Evolutionary conservation across 2,797 vertebrate species (phyloP).

Genomic region (Tamandua tetradactyla): DNA sequence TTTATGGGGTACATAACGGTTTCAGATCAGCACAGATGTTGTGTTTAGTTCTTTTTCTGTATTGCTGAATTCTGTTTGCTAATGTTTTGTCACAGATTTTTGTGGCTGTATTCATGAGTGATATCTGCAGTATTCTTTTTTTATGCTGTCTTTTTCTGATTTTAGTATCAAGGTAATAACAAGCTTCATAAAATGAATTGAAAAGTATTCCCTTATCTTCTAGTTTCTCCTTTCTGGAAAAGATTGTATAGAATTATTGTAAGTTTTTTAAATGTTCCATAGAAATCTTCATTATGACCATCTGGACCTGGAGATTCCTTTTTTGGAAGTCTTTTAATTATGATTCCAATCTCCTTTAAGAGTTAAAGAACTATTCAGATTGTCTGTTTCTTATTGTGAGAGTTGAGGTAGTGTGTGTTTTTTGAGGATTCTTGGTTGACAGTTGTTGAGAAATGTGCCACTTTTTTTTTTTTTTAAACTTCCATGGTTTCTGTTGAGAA

Average conservation of each 20-base stretch:
- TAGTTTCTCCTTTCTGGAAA: not conserved
- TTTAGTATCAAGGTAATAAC: not conserved
- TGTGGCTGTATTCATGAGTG: not conserved
- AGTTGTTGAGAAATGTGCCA: no score
- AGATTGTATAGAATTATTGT: not conserved
- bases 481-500: no score
- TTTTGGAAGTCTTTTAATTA: conserved; percentile 1
- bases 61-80: not conserved
- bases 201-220: not conserved
- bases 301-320: not conserved
- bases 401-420: not conserved
- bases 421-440: not conserved
- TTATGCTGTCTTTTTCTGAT: not conserved
- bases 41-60: not conserved
- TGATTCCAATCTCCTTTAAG: not conserved
- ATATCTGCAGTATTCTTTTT: not conserved
- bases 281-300: not conserved
- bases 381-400: not conserved
- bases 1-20: no score
- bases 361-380: not conserved
- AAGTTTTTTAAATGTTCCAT: not conserved
- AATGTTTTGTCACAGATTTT: not conserved
- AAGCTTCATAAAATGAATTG: not conserved
- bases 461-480: no score
- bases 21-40: no score